Base-by-base conservation (phyloP, 2,888 invertebrate species). In the Luperina nickerlii region DNA sequence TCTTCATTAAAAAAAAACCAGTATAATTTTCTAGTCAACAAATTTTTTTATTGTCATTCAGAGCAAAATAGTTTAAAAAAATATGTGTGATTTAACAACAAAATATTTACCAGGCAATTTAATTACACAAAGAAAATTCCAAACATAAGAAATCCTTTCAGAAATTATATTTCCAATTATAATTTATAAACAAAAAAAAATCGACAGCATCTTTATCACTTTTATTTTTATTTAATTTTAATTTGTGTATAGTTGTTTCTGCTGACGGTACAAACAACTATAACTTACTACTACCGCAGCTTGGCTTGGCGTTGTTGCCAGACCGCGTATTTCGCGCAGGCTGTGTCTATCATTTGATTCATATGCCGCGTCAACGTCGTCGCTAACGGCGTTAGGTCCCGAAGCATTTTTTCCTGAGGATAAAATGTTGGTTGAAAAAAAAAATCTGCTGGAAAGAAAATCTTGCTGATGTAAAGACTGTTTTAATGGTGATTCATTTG, bases 281-380 rank as follows among this genome's bases (percentile, higher is more conserved):
- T 57, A 54, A 83, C 85, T 87, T 79, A 87, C 80, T 94, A 96
- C 94, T 97, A 97, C 92, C 97, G 97, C 90, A 97, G 94, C 92
- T 98, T 98, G 51, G 96, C 95, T 66, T 96, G 96, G 81, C 98
- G 96, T 88, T 98, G 98, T 93, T 99, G 99, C 99, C 99, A 99
- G 72, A 98, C 97, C 67, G 97, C 98, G 96, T 98, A 99, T 92
- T 99, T 99, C 83, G 98, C 97, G 94, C 98, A 98, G 20, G 99
- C 99, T 0, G 98, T 98, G 92, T 98, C 98, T 87, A 99, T 97
- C 95, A 99, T 97, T 92, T 98, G 98, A 95, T 99, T 98, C 92
- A 99, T 97, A 94, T 99, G 99, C 94, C 98, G 98, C 13, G 98
- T 98, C 62, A 99, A 95, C 63, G 98, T 98, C 77, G 98, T 98